Percentiles rank a stretch among this genome's conserved stretches.
These are phyloP conservation scores for Herpetotheres cachinnans DNA, from an alignment of 2,113 vertebrate genomes.

Conservation along the genomic window DNA sequence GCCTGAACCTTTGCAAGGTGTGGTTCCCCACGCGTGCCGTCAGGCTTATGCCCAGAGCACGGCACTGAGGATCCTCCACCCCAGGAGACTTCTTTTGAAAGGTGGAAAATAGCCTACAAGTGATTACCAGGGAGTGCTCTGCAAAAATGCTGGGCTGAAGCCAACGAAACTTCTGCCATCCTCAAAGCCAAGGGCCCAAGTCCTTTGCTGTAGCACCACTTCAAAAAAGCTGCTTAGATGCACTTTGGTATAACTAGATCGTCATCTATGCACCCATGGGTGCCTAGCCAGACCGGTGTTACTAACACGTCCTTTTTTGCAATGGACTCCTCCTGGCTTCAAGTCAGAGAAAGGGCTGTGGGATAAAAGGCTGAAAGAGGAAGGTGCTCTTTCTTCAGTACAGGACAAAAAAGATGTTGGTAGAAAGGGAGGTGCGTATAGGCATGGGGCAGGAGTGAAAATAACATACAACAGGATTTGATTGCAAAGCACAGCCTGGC, in stretches of 20 bases:
- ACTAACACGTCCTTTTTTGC: neutral
- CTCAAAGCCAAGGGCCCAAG: neutral
- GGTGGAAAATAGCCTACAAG: neutral
- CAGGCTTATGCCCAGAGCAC: rapidly evolving
- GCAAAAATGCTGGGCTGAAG: neutral
- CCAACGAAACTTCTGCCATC: neutral
- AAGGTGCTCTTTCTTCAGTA: neutral
- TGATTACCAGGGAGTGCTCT: neutral
- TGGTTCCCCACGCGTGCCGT: rapidly evolving
- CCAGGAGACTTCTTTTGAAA: neutral
- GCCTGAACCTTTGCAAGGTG: neutral
- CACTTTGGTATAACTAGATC: neutral
- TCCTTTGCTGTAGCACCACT: neutral
- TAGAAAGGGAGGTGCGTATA: neutral
- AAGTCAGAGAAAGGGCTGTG: neutral
- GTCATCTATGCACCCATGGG: rapidly evolving
- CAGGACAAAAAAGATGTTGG: neutral
- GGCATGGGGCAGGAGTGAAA: neutral
- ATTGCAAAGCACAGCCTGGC: neutral
- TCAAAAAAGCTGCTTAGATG: neutral
- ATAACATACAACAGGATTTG: neutral
- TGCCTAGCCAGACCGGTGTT: neutral
- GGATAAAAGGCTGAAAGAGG: neutral
- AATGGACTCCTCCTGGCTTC: neutral
- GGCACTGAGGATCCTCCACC: neutral